These are phyloP conservation scores for Percina caprodes DNA, from an alignment of 2,113 vertebrate species.

Conservation along the genomic window DNA sequence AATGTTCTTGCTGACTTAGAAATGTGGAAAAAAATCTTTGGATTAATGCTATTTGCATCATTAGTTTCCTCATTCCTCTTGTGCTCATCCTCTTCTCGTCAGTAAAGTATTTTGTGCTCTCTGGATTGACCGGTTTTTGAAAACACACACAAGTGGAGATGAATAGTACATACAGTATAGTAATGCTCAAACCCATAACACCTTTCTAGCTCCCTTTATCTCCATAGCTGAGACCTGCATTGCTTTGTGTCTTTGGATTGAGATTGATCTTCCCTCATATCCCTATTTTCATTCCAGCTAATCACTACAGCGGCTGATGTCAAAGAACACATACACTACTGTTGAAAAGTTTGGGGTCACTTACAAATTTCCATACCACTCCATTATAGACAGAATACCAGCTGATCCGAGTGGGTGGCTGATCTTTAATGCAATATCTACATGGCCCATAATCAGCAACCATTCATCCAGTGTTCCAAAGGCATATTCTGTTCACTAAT, in stretches of 20 bases:
- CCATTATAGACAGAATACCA: too few relatives aligned
- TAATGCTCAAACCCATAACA: conserved; percentile 9
- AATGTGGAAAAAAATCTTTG: not conserved
- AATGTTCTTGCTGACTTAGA: not conserved
- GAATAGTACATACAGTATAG: conserved; percentile 2
- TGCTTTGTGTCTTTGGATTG: not conserved
- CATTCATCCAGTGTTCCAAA: too few relatives aligned
- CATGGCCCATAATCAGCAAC: too few relatives aligned
- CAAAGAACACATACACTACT: not conserved
- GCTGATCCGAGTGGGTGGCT: too few relatives aligned
- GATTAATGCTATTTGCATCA: not conserved
- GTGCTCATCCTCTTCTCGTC: not conserved
- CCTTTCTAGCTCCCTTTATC: not conserved
- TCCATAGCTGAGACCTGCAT: not conserved
- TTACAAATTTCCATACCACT: too few relatives aligned
- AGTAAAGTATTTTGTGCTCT: not conserved
- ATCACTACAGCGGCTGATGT: not conserved
- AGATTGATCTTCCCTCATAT: not conserved
- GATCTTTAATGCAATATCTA: too few relatives aligned
- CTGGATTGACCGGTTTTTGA: not conserved
- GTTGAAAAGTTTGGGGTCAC: too few relatives aligned
- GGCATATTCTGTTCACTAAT: too few relatives aligned
- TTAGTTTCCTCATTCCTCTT: not conserved
- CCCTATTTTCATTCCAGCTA: not conserved
- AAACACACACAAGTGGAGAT: conserved; percentile 12